These are phyloP conservation scores for Cisticola juncidis DNA, from an alignment of 2,113 vertebrate species.

Conservation along the genomic window DNA sequence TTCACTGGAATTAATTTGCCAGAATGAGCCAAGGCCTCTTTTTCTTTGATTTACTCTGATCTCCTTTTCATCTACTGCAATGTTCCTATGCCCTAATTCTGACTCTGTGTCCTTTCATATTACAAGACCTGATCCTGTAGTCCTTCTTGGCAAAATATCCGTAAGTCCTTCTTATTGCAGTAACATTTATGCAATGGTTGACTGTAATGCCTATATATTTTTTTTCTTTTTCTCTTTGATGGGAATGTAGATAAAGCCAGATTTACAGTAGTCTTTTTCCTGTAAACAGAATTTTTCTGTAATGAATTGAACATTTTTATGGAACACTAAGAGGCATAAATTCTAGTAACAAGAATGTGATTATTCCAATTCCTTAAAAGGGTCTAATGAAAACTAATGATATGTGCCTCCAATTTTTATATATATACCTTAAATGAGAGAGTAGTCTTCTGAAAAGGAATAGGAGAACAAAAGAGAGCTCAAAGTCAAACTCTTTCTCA, in stretches of 20 bases:
- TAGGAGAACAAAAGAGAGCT: neutral
- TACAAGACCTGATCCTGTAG: neutral
- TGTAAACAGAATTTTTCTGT: neutral
- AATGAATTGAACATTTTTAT: neutral
- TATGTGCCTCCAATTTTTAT: neutral
- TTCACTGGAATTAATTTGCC: neutral
- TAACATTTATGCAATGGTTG: neutral
- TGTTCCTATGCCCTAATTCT: neutral
- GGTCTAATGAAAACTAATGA: neutral
- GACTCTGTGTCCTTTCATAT: neutral
- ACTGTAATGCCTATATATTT: neutral
- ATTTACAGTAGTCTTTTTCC: neutral
- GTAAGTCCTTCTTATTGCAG: neutral
- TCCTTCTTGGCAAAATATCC: neutral
- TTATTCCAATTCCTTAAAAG: neutral
- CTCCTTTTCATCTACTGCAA: neutral
- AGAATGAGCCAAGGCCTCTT: neutral
- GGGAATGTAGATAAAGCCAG: neutral
- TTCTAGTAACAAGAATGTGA: neutral
- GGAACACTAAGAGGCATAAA: neutral
- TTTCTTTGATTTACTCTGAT: neutral
- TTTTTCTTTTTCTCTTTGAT: neutral
- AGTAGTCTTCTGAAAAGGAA: neutral
- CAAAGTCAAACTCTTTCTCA: neutral
- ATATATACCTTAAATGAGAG: neutral